Conservation (phyloP, 2,113 vertebrate genomes). For the Myrmophylax atrothorax region DNA sequence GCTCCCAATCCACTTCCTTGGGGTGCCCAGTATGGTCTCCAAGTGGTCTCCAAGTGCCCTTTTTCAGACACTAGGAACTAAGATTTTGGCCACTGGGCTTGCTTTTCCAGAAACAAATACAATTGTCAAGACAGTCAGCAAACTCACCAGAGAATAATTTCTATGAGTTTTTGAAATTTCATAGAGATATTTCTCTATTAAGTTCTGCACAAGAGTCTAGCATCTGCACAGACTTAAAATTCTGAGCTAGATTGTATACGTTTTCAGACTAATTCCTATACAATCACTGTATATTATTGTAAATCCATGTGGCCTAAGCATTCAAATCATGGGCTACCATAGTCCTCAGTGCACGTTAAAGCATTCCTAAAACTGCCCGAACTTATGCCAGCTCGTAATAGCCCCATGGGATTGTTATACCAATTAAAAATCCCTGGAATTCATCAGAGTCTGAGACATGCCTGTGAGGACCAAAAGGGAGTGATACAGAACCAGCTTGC, state of each 20-base stretch:
- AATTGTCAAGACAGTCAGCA: not conserved
- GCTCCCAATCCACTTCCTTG: not conserved
- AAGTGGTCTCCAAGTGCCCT: not conserved
- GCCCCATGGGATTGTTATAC: not conserved
- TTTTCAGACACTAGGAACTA: not conserved
- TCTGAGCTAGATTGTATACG: not conserved
- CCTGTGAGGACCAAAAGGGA: conserved; percentile 43
- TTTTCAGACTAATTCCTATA: conserved; percentile 5
- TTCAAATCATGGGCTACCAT: not conserved
- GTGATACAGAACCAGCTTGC: conserved; percentile 21
- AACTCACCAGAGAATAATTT: not conserved
- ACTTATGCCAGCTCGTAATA: not conserved
- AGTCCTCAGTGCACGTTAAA: not conserved
- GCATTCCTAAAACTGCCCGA: not conserved
- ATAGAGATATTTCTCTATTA: not conserved
- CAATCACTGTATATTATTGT: not conserved
- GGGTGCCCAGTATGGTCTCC: not conserved
- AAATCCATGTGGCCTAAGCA: not conserved
- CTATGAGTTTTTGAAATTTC: not conserved
- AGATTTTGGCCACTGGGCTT: not conserved
- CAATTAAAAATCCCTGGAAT: conserved; percentile 55
- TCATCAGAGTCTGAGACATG: conserved; percentile 1
- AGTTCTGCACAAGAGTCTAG: not conserved
- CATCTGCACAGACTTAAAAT: not conserved
- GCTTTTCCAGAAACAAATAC: not conserved